Base-by-base conservation (phyloP, 2,888 invertebrate species). In the Acanthococcus lagerstroemiae region DNA sequence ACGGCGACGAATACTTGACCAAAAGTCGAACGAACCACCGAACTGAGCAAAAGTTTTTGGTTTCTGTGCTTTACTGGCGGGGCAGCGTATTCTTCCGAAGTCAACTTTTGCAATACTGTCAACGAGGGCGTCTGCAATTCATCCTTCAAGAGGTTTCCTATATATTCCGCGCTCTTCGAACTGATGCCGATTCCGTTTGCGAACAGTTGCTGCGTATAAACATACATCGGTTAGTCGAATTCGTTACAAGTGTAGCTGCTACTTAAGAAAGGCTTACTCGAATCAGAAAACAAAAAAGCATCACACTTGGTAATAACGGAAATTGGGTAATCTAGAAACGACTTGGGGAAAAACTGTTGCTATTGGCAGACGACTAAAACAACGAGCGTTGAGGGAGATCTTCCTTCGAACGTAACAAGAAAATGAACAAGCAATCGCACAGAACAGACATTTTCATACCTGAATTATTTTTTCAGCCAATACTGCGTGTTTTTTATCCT, bases 91-190 rank as follows among this genome's bases (percentile, higher is more conserved):
- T 84, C 84, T 0, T 83, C 78, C 0, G 87, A 83, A 3, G 84
- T 83, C 3, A 89, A 76, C 72, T 83, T 81, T 0, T 81, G 78
- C 7, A 89, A 75, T 21, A 83, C 73, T 70, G 82, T 80, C 0
- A 85, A 84, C 44, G 87, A 77, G 69, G 79, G 77, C 0, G 83
- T 79, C 0, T 85, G 86, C 79, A 88, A 79, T 68, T 82, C 81
- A 0, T 84, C 85, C 55, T 67, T 66, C 1, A 89, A 74, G 70
- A 78, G 80, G 30, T 83, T 82, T 72, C 86, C 83, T 37, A 89
- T 77, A 17, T 76, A 76, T 71, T 84, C 82, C 0, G 87, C 87
- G 50, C 80, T 75, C 2, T 76, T 73, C 26, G 80, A 82, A 25
- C 81, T 83, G 26, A 90, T 83, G 55, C 83, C 81, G 19, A 90